Conservation (phyloP, 2,113 vertebrate species). For the Amia ocellicauda region DNA sequence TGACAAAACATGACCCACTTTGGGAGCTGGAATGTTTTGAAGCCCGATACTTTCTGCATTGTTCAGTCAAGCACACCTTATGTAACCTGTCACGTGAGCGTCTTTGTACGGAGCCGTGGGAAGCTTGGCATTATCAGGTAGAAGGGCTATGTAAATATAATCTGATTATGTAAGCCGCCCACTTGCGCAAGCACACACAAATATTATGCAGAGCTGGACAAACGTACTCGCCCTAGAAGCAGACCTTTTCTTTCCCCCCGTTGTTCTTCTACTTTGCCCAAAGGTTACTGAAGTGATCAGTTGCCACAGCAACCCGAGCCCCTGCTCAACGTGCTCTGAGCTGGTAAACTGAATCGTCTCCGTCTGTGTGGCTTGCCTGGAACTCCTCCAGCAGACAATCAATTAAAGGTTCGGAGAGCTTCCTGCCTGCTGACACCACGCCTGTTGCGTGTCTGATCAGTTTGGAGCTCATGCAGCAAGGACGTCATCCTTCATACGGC, state of each 20-base stretch:
- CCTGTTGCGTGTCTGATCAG: too few species aligned
- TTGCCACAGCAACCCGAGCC: conserved; percentile 51
- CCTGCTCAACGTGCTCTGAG: conserved; percentile 11
- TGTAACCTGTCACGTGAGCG: conserved; percentile 60
- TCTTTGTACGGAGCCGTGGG: conserved; percentile 46
- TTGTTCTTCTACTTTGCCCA: conserved; percentile 29
- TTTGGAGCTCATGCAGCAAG: too few species aligned
- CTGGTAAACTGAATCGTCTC: conserved; percentile 27
- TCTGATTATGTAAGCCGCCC: conserved; percentile 52
- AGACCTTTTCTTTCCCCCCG: conserved; percentile 12
- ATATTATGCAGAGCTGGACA: conserved; percentile 31
- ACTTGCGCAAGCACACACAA: conserved; percentile 46
- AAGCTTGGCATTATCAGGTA: conserved; percentile 53
- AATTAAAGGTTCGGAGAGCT: conserved; percentile 19
- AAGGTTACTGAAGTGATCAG: conserved; percentile 40
- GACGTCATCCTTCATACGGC: too few species aligned
- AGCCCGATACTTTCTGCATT: conserved; percentile 38
- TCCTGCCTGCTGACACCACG: conserved; percentile 15
- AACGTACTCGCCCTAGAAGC: conserved; percentile 38
- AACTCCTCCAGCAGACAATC: conserved; percentile 37
- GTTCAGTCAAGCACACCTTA: conserved; percentile 48
- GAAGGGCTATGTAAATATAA: conserved; percentile 52
- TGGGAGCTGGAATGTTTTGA: conserved; percentile 41
- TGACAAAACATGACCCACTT: conserved; percentile 42
- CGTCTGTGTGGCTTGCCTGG: conserved; percentile 35